Evolutionary conservation across 2,113 vertebrate genomes (phyloP).

Genomic region (Rhadina sibilatrix): DNA sequence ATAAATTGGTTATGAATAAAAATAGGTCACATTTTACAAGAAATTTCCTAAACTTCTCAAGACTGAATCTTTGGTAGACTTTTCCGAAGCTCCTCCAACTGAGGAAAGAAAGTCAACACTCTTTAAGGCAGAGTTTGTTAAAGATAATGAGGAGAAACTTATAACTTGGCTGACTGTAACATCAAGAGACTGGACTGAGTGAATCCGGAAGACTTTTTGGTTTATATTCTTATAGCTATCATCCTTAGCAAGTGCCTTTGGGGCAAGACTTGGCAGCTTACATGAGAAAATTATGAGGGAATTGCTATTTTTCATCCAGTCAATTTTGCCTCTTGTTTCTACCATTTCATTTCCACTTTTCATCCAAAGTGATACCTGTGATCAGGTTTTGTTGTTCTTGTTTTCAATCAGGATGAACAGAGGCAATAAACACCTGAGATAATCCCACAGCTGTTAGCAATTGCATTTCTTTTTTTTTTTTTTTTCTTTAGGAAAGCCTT

Average conservation of each 20-base stretch:
- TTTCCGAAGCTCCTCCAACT: not conserved
- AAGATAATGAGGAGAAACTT: not conserved
- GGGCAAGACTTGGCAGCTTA: not conserved
- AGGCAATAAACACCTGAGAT: slow-evolving; percentile 1
- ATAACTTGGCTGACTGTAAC: not conserved
- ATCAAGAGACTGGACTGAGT: not conserved
- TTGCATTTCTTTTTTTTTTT: not conserved
- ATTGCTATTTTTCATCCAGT: slow-evolving; percentile 7
- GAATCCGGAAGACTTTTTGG: not conserved
- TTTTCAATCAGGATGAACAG: slow-evolving; percentile 34
- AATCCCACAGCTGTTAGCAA: slow-evolving; percentile 28
- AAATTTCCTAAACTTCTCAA: not conserved
- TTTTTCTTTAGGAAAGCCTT: not conserved
- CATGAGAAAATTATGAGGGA: slow-evolving; percentile 11
- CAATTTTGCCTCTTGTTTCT: not conserved
- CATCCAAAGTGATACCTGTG: not conserved
- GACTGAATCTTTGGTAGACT: not conserved
- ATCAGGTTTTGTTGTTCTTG: not conserved
- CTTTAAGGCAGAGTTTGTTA: not conserved
- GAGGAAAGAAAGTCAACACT: not conserved
- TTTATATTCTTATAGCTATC: not conserved
- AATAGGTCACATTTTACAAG: not conserved
- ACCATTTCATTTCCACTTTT: slow-evolving; percentile 19
- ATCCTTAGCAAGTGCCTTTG: not conserved
- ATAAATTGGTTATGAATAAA: not conserved